Evolutionary conservation across 2,113 vertebrate genomes (phyloP).

Genomic region (Lasiurus cinereus): DNA sequence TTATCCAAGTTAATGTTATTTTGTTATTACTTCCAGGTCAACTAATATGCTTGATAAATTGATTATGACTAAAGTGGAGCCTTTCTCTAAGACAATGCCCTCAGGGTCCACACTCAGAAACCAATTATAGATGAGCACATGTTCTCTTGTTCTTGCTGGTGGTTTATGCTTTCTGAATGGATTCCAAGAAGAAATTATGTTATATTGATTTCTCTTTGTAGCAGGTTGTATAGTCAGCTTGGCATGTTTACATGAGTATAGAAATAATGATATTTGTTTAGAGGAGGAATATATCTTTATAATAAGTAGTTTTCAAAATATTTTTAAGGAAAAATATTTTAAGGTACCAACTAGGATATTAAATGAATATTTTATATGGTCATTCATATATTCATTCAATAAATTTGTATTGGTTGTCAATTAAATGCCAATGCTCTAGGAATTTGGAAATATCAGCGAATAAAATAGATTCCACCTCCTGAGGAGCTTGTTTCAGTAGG

Average conservation of each 20-base stretch:
- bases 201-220: slow-evolving; percentile 41
- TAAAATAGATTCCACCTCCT: background rate
- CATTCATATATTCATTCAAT: slow-evolving; percentile 1
- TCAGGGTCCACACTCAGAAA: background rate
- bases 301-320: background rate
- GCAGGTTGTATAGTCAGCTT: background rate
- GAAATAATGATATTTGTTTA: slow-evolving; percentile 31
- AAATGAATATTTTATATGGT: background rate
- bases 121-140: slow-evolving; percentile 1
- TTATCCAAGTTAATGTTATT: slow-evolving; percentile 51
- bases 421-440: background rate
- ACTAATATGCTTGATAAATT: slow-evolving; percentile 44
- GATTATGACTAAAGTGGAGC: slow-evolving; percentile 1
- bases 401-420: background rate
- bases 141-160: slow-evolving; percentile 4
- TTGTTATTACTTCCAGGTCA: slow-evolving; percentile 26
- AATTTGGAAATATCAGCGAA: background rate
- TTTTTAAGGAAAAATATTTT: background rate
- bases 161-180: slow-evolving; percentile 11
- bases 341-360: background rate
- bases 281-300: slow-evolving; percentile 12
- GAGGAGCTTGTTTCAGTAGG: background rate
- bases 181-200: slow-evolving; percentile 47
- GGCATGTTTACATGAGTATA: background rate
- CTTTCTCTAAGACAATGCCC: background rate